Evolutionary conservation across 1,140 invertebrate species (phyloP).

Genomic region (Nomia melanderi): DNA sequence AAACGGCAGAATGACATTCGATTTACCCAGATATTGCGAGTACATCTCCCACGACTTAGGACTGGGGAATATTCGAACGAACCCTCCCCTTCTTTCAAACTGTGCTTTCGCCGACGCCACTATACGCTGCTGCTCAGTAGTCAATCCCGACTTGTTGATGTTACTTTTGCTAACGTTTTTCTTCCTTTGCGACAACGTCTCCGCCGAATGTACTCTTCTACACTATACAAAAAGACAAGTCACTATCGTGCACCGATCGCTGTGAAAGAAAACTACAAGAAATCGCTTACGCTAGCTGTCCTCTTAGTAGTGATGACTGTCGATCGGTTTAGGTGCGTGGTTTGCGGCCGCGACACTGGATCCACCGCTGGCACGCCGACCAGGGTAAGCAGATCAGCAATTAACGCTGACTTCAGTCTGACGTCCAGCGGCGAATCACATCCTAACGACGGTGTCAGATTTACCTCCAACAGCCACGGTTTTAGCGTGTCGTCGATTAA

Average conservation of each 20-base stretch:
- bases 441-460: constrained; percentile 95
- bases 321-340: constrained; percentile 63
- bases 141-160: constrained; percentile 81
- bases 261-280: no score
- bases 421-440: constrained; percentile 96
- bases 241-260: no score
- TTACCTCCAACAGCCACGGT: constrained; percentile 96
- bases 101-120: constrained; percentile 90
- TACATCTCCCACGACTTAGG: constrained; percentile 92
- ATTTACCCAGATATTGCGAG: constrained; percentile 85
- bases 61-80: constrained; percentile 95
- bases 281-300: constrained; percentile 68
- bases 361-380: constrained; percentile 92
- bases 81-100: constrained; percentile 92
- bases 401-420: constrained; percentile 94
- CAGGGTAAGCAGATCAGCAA: constrained; percentile 94
- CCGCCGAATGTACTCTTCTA: constrained; percentile 86
- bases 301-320: constrained; percentile 68
- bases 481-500: constrained; percentile 94
- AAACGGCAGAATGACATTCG: neutral
- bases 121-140: constrained; percentile 90
- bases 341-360: constrained; percentile 83
- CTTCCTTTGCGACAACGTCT: constrained; percentile 80
- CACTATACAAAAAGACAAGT: constrained; percentile 61
- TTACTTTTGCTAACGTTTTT: constrained; percentile 73